These are phyloP conservation scores for Megaceryle maxima DNA, from an alignment of 2,113 vertebrate genomes.

Conservation along the genomic window DNA sequence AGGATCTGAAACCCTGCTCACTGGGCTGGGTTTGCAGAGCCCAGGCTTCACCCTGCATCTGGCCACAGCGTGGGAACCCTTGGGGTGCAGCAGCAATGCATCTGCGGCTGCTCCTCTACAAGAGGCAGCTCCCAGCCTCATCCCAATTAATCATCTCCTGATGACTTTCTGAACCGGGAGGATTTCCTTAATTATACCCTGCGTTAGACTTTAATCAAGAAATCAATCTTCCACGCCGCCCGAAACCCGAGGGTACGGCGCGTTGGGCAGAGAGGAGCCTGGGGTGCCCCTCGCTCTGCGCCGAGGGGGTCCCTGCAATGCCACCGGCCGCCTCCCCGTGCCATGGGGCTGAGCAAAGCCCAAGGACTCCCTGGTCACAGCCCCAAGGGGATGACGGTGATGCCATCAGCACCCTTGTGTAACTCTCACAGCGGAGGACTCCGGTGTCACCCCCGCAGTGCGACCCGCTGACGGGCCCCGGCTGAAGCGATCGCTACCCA, in stretches of 20 bases:
- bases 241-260: not conserved
- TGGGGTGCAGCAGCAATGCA: not conserved
- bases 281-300: accelerated
- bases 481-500: not conserved
- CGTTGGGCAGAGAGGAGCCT: not conserved
- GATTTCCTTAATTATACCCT: conserved; percentile 66
- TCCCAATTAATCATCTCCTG: conserved; percentile 53
- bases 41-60: accelerated
- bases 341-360: not conserved
- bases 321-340: accelerated
- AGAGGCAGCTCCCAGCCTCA: not conserved
- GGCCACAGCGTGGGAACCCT: not conserved
- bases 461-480: not conserved
- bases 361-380: not conserved
- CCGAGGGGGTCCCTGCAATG: not conserved
- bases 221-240: conserved; percentile 7
- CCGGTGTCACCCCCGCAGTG: accelerated
- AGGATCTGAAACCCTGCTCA: accelerated
- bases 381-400: accelerated
- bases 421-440: accelerated
- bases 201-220: conserved; percentile 56
- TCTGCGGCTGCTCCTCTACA: not conserved
- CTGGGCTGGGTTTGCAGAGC: not conserved
- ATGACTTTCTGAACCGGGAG: conserved; percentile 10
- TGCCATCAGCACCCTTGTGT: not conserved